These are phyloP conservation scores for Urophycis tenuis DNA, from an alignment of 2,797 vertebrate genomes.

Conservation along the genomic window DNA sequence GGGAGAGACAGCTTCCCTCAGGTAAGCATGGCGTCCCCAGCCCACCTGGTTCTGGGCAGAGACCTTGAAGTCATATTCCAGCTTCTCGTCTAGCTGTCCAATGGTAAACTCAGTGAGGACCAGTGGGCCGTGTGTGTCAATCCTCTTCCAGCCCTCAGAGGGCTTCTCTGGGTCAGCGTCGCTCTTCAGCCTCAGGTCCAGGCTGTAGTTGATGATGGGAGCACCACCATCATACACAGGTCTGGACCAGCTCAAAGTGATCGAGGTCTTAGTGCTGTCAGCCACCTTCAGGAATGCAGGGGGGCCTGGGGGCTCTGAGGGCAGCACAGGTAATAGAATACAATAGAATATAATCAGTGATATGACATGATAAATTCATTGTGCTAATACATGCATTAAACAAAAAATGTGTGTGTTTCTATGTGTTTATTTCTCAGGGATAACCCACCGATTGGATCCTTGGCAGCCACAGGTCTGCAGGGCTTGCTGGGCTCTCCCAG, in stretches of 20 bases:
- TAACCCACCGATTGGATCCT: constrained; percentile 91
- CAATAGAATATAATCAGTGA: not conserved
- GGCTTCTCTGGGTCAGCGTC: constrained; percentile 74
- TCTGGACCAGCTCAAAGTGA: constrained; percentile 89
- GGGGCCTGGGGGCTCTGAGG: constrained; percentile 92
- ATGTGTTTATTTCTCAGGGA: not conserved
- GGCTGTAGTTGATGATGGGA: constrained; percentile 89
- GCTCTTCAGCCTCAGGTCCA: constrained; percentile 89
- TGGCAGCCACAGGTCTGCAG: constrained; percentile 90
- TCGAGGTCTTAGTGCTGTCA: constrained; percentile 89
- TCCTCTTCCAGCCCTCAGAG: constrained; percentile 90
- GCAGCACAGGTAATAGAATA: constrained; percentile 6
- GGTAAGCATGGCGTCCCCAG: constrained; percentile 88
- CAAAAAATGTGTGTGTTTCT: not conserved
- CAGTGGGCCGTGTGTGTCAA: constrained; percentile 84
- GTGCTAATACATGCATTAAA: not conserved
- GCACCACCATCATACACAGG: constrained; percentile 96
- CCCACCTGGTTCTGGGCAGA: constrained; percentile 96
- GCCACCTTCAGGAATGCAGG: constrained; percentile 86
- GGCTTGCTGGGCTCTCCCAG: constrained; percentile 94
- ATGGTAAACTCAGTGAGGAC: constrained; percentile 92
- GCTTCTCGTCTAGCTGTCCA: constrained; percentile 83
- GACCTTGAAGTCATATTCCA: constrained; percentile 93
- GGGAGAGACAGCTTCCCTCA: constrained; percentile 89
- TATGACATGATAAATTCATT: not conserved